Evolutionary conservation across 2,888 invertebrate species (phyloP), one percentile per base, ranked within the genome.

Genomic region (Crossocerus cetratus): DNA sequence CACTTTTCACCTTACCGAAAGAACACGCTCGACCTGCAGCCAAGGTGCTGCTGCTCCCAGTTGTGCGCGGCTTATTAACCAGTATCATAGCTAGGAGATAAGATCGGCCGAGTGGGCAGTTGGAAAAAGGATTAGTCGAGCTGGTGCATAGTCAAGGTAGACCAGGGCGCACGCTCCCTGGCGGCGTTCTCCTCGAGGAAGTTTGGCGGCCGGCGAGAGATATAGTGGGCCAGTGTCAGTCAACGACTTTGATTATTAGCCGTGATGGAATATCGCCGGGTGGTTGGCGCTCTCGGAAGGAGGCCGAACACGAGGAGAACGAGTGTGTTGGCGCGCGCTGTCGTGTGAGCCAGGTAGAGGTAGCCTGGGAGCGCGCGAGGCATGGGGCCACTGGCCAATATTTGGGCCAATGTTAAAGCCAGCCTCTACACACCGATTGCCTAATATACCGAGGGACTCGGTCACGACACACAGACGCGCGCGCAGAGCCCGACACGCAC

Each of bases 341-440:
- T 20, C 8, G 42, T 16, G 16, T n/a, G 42, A 21, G 49, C 44
- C 57, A 54, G 60, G 56, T 49, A 55, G 59, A 55, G 18, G 21
- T 32, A 49, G 56, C 42, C 16, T 18, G 42, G 32, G 68, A 69
- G 65, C 67, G 49, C 5, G 49, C 49, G 13, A 5, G 43, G 49
- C 49, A 49, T 16, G 74, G 86, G 85, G 87, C 85, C 86, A 84
- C 74, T 88, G 88, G 86, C 88, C 88, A 87, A 82, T 85, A 88
- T 87, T 83, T 80, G 83, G 88, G 88, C 85, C 88, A 88, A 88
- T 88, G 88, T 88, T 88, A 87, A 82, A 78, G 72, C 74, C 83
- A 61, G 76, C 75, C 74, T 78, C 68, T 61, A 65, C 16, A 65
- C 16, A 65, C 58, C 77, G 74, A 81, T 83, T 85, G 83, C 84